A percentile compares a stretch with the other conserved stretches of the same genome.
These are phyloP conservation scores for Parnassius apollo DNA, from an alignment of 2,888 invertebrate species.

Conservation along the genomic window DNA sequence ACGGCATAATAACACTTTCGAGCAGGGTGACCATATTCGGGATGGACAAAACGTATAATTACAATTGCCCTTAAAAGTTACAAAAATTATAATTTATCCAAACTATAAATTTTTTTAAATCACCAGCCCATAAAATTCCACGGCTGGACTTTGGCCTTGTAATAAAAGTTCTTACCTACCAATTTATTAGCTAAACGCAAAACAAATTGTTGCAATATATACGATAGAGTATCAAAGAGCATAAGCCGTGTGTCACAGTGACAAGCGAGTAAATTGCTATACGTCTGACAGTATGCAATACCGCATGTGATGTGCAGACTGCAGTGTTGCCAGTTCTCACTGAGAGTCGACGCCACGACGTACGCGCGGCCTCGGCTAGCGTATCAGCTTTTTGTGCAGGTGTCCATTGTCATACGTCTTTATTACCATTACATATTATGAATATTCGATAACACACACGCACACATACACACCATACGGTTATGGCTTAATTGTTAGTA, in stretches of 20 bases:
- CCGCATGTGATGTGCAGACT: conserved; percentile 14
- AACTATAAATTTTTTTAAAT: too few relatives aligned
- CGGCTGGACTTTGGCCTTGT: too few relatives aligned
- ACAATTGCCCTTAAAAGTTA: too few relatives aligned
- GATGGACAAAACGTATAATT: too few relatives aligned
- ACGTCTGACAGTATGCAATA: conserved; percentile 17
- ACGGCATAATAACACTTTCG: too few relatives aligned
- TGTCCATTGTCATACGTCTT: conserved; percentile 16
- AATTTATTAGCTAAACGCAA: background rate
- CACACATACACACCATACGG: too few relatives aligned
- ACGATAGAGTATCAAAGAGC: background rate
- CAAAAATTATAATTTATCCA: too few relatives aligned
- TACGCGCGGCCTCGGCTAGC: background rate
- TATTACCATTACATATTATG: background rate
- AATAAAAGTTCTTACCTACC: too few relatives aligned
- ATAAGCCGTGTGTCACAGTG: conserved; percentile 22
- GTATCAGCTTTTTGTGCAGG: background rate
- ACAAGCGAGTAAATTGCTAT: conserved; percentile 16
- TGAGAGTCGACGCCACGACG: background rate
- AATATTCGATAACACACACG: too few relatives aligned
- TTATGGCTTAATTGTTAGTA: too few relatives aligned
- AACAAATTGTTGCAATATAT: background rate
- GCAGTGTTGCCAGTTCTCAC: conserved; percentile 9
- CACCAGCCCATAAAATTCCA: too few relatives aligned
- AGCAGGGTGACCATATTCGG: too few relatives aligned